Percentiles rank a stretch among this genome's conserved stretches.
Evolutionary conservation across 1,140 invertebrate species (phyloP).

Genomic region (Diachasmimorpha longicaudata): DNA sequence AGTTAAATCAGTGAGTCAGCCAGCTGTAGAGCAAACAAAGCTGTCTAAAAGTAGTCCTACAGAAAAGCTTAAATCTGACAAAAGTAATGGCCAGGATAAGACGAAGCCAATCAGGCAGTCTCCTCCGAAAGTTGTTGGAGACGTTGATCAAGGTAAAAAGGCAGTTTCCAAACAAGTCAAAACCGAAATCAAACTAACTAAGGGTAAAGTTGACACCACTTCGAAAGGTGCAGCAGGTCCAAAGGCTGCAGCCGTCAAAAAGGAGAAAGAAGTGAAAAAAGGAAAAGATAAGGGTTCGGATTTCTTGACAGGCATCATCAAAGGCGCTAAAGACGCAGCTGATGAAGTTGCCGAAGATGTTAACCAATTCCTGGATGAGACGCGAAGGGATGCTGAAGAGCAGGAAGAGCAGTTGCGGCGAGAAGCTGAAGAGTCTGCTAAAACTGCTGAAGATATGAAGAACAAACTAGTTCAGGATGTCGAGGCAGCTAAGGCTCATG

Average conservation of each 20-base stretch:
- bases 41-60: conserved; percentile 30
- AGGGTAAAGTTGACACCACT: conserved; percentile 20
- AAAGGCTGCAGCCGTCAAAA: not conserved
- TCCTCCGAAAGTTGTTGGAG: not conserved
- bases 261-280: conserved; percentile 42
- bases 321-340: conserved; percentile 31
- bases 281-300: conserved; percentile 37
- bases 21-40: conserved; percentile 26
- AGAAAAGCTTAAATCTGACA: conserved; percentile 14
- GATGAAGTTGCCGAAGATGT: conserved; percentile 21
- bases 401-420: conserved; percentile 25
- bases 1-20: conserved; percentile 18
- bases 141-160: conserved; percentile 3
- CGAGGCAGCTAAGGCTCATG: not conserved
- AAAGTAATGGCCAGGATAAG: not conserved
- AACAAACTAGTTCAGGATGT: conserved; percentile 16
- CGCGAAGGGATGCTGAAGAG: conserved; percentile 21
- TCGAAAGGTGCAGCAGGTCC: conserved; percentile 18
- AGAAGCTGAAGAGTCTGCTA: conserved; percentile 1
- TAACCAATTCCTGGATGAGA: conserved; percentile 27
- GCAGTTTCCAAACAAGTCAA: conserved; percentile 25
- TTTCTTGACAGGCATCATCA: conserved; percentile 39
- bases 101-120: conserved; percentile 4
- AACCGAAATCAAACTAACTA: conserved; percentile 22
- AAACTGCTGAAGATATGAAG: conserved; percentile 8